Evolutionary conservation across 2,113 vertebrate genomes (phyloP).

Genomic region (Morphnarchus princeps): DNA sequence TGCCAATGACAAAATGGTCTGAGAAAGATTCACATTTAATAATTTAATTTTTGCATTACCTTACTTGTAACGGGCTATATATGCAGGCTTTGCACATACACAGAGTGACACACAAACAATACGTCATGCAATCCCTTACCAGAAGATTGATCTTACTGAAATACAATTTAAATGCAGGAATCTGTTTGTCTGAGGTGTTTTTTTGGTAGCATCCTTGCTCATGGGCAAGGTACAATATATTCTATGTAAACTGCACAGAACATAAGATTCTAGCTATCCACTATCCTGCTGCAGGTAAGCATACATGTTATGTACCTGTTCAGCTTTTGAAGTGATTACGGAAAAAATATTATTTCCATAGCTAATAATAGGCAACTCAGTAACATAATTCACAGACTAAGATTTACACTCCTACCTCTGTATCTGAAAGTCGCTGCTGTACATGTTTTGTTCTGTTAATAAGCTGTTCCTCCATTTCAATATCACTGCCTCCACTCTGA

Average conservation of each 20-base stretch:
- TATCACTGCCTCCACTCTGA: constrained; percentile 95
- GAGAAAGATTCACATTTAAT: neutral
- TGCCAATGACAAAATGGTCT: neutral
- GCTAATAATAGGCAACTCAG: neutral
- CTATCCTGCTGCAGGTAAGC: neutral
- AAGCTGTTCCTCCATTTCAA: constrained; percentile 98
- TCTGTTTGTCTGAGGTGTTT: neutral
- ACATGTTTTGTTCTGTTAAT: constrained; percentile 89
- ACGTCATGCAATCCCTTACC: accelerated
- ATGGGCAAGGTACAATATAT: neutral
- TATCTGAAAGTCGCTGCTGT: constrained; percentile 94
- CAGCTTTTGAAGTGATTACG: neutral
- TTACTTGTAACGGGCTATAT: accelerated
- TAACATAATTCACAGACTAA: neutral
- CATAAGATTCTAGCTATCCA: neutral
- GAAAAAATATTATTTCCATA: neutral
- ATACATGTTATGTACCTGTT: neutral
- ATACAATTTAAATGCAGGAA: neutral
- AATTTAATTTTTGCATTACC: neutral
- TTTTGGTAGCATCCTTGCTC: neutral
- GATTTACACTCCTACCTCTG: constrained; percentile 80
- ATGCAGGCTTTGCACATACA: neutral
- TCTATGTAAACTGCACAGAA: neutral
- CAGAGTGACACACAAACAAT: neutral
- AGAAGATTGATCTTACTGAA: neutral